Percentiles rank a stretch among this genome's conserved stretches.
Conservation (phyloP, 53 echinoderm and acorn worm genomes). For the Mesocentrotus franciscanus region DNA sequence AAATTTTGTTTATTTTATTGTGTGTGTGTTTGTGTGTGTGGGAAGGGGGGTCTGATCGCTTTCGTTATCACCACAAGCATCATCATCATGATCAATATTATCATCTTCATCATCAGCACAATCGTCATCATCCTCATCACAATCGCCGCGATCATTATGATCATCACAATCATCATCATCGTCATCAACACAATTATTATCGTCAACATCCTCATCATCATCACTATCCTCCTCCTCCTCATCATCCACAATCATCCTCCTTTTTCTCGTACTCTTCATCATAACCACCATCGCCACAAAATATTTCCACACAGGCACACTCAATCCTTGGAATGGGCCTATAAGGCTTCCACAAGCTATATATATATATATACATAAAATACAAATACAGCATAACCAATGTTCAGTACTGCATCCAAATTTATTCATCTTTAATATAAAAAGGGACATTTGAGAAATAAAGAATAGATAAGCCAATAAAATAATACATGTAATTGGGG, state of each 20-base stretch:
- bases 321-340: no score
- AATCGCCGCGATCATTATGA: not conserved
- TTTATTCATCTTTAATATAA: not conserved
- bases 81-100: not conserved
- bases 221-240: not conserved
- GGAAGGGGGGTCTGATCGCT: no score
- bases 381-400: not conserved
- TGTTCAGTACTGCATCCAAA: not conserved
- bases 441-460: not conserved
- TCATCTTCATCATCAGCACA: not conserved
- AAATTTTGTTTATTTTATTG: no score
- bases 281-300: not conserved
- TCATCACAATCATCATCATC: not conserved
- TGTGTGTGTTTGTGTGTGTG: no score
- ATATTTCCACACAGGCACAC: not conserved
- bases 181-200: not conserved
- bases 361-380: not conserved
- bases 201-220: constrained; percentile 14
- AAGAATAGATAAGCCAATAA: not conserved
- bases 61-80: not conserved
- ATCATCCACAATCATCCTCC: not conserved
- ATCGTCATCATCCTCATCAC: not conserved
- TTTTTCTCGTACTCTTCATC: not conserved
- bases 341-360: no score
- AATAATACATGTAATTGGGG: no score